Base-by-base conservation (phyloP, 2,797 vertebrate genomes). In the Gephyroberyx darwinii region DNA sequence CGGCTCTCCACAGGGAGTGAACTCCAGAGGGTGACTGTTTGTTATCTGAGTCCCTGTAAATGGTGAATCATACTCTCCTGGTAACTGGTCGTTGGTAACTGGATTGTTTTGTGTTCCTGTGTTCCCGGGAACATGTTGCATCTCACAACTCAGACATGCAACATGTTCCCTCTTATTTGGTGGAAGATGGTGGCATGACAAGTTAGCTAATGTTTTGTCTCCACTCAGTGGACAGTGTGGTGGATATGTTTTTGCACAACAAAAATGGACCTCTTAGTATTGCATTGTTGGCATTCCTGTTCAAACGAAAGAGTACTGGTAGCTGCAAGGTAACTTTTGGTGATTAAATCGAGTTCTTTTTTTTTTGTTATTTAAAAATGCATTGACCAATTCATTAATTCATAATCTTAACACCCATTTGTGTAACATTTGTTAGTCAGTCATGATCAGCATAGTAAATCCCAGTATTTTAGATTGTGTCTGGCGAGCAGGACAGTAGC, bases 31-130 rank as follows among this genome's bases (percentile, higher is more conserved):
- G 1, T 26, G 26, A 26, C 26, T 26, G 26, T 26, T 26, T 26
- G 30, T 64, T 48, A 64, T 69, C 19, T 26, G 26, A 47, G 35
- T 74, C 13, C 48, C 12, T 17, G 30, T 70, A 19, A 53, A 67
- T 17, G 30, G 61, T 74, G 74, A 72, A 63, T 73, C 37, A 65
- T 33, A 8, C 9, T 31, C 33, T 60, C 3, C 5, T 17, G 16
- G 68, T 50, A 8, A 30, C 43, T 65, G 26, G 33, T 60, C 3
- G 5, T 19, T 26, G 16, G 68, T 53, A 8, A 30, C 37, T 65
- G 50, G 66, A 58, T 33, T 43, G 60, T 77, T 70, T 66, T 14
- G 60, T 0, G 0, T 74, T 22, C 64, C 17, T 26, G 75, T 35
- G 16, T 26, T 26, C 26, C 1, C 26, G 26, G 26, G 26, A 26